These are phyloP conservation scores for Agrypnus murinus DNA, from an alignment of 2,888 invertebrate species.

Conservation along the genomic window DNA sequence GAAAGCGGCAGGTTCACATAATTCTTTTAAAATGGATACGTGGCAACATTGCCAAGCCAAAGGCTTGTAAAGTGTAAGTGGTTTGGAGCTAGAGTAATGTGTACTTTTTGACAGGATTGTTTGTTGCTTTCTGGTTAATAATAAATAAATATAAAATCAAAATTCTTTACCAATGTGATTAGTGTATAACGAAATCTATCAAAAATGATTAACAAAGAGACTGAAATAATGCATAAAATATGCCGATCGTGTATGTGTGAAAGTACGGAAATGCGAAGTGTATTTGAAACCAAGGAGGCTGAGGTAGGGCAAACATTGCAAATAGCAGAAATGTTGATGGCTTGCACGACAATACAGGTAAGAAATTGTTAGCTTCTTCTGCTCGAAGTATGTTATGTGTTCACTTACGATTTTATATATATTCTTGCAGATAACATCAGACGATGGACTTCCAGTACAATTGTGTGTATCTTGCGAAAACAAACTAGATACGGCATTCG, in stretches of 20 bases:
- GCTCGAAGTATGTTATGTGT: slow-evolving; percentile 9
- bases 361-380: slow-evolving; percentile 40
- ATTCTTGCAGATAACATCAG: slow-evolving; percentile 62
- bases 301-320: slow-evolving; percentile 62
- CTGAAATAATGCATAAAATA: slow-evolving; percentile 67
- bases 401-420: slow-evolving; percentile 1
- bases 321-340: slow-evolving; percentile 69
- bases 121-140: slow-evolving; percentile 14
- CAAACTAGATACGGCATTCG: slow-evolving; percentile 67
- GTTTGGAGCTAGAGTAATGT: slow-evolving; percentile 10
- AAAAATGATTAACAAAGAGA: slow-evolving; percentile 52
- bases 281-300: slow-evolving; percentile 66
- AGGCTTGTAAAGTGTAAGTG: neutral
- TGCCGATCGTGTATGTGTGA: slow-evolving; percentile 70
- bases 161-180: slow-evolving; percentile 9
- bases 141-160: slow-evolving; percentile 16
- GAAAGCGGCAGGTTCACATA: too few relatives aligned
- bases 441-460: slow-evolving; percentile 67
- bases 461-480: slow-evolving; percentile 67
- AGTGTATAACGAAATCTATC: neutral
- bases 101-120: slow-evolving; percentile 31
- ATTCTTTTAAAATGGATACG: too few relatives aligned
- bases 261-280: slow-evolving; percentile 67
- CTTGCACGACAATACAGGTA: slow-evolving; percentile 69
- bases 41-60: too few relatives aligned